These are phyloP conservation scores for Sminthurides aquaticus DNA, from an alignment of 2,888 invertebrate genomes.

Conservation along the genomic window DNA sequence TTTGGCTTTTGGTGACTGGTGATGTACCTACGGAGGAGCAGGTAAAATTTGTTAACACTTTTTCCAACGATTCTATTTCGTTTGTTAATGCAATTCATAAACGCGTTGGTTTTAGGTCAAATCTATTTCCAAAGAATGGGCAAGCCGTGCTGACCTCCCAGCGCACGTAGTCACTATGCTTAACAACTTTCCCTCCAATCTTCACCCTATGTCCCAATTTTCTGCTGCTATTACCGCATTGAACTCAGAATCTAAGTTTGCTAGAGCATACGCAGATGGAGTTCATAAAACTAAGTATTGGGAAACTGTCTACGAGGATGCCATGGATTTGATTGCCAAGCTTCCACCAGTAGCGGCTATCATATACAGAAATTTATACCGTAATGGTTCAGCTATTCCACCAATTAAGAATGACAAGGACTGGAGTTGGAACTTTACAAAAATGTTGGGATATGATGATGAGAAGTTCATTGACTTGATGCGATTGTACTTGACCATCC, in stretches of 20 bases:
- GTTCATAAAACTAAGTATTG: constrained; percentile 84
- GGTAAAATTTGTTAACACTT: constrained; percentile 48
- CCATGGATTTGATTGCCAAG: constrained; percentile 91
- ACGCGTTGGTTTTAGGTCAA: constrained; percentile 46
- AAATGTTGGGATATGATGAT: constrained; percentile 81
- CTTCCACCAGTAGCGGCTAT: constrained; percentile 88
- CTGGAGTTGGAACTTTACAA: constrained; percentile 86
- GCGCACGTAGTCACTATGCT: constrained; percentile 86
- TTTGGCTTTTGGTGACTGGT: constrained; percentile 85
- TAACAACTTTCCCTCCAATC: constrained; percentile 77
- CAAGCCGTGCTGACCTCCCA: constrained; percentile 76
- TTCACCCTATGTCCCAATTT: constrained; percentile 94
- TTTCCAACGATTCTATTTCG: no score
- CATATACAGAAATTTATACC: constrained; percentile 82
- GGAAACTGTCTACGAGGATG: constrained; percentile 87
- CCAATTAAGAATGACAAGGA: constrained; percentile 83
- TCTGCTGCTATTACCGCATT: constrained; percentile 82
- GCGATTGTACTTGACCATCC: constrained; percentile 87
- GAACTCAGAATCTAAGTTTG: constrained; percentile 86
- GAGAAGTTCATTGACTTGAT: constrained; percentile 77
- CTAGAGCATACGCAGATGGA: constrained; percentile 78
- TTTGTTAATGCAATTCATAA: no score
- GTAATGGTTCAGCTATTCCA: constrained; percentile 76
- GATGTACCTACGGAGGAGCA: constrained; percentile 77
- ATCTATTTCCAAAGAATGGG: constrained; percentile 74